Evolutionary conservation across 2,888 invertebrate genomes (phyloP).

Genomic region (Megamerina dolium): DNA sequence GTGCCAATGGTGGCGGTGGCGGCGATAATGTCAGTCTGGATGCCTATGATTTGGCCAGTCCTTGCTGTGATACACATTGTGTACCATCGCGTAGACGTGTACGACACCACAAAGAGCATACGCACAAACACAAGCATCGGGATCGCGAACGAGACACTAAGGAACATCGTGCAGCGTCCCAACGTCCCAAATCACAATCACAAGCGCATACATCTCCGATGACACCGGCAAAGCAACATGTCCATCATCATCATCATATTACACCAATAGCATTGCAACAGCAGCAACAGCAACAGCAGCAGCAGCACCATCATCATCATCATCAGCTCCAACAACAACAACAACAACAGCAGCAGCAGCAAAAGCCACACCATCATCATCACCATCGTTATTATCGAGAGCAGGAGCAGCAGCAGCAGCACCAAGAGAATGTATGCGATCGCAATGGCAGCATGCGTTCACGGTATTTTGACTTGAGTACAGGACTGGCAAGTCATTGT

Average conservation of each 20-base stretch:
- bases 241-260: constrained; percentile 29
- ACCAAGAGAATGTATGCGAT: constrained; percentile 49
- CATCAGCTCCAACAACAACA: constrained; percentile 27
- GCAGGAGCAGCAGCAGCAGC: constrained; percentile 39
- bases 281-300: constrained; percentile 32
- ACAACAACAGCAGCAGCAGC: constrained; percentile 30
- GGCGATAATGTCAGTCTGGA: constrained; percentile 71
- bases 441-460: constrained; percentile 48
- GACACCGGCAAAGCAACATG: constrained; percentile 25
- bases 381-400: constrained; percentile 41
- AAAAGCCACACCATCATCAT: constrained; percentile 30
- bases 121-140: constrained; percentile 57
- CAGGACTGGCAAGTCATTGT: constrained; percentile 68
- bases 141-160: constrained; percentile 31
- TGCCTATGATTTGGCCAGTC: constrained; percentile 79
- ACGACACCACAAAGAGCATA: constrained; percentile 57
- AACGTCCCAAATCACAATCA: constrained; percentile 38
- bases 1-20: constrained; percentile 51
- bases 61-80: constrained; percentile 81
- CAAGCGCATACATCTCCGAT: constrained; percentile 35
- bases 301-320: constrained; percentile 35
- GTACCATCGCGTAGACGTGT: constrained; percentile 61
- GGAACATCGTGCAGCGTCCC: constrained; percentile 37
- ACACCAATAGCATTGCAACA: constrained; percentile 18
- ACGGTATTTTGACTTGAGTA: constrained; percentile 61